Evolutionary conservation across 2,888 invertebrate genomes (phyloP).

Genomic region (Lordiphosa fenestrarum): DNA sequence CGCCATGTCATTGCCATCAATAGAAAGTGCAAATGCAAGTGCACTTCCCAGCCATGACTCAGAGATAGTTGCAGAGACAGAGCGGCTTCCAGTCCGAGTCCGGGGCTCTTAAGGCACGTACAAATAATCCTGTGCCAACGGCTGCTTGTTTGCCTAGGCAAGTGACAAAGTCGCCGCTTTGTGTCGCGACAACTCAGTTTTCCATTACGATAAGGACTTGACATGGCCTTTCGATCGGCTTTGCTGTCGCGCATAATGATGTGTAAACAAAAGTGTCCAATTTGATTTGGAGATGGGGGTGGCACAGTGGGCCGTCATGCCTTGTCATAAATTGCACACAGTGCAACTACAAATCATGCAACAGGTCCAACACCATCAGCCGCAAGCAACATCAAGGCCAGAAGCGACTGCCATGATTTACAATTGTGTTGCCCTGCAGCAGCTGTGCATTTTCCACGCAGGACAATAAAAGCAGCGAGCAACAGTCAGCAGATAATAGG

Average conservation of each 20-base stretch:
- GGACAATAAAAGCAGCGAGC: conserved; percentile 51
- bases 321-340: conserved; percentile 40
- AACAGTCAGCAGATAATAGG: conserved; percentile 57
- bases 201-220: conserved; percentile 37
- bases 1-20: conserved; percentile 35
- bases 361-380: conserved; percentile 51
- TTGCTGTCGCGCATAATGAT: conserved; percentile 51
- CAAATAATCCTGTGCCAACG: background rate
- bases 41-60: conserved; percentile 36
- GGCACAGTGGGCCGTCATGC: conserved; percentile 31
- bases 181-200: conserved; percentile 25
- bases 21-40: conserved; percentile 35
- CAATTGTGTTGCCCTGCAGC: conserved; percentile 25
- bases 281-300: conserved; percentile 17
- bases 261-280: conserved; percentile 40
- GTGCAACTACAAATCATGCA: conserved; percentile 60
- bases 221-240: conserved; percentile 8
- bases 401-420: conserved; percentile 23
- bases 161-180: conserved; percentile 38
- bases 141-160: conserved; percentile 51
- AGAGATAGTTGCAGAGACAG: background rate
- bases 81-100: conserved; percentile 1
- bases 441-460: conserved; percentile 64
- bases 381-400: conserved; percentile 27
- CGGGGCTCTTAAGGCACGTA: conserved; percentile 44